Base-by-base conservation (phyloP, 2,113 vertebrate genomes). In the Myrmophylax atrothorax region DNA sequence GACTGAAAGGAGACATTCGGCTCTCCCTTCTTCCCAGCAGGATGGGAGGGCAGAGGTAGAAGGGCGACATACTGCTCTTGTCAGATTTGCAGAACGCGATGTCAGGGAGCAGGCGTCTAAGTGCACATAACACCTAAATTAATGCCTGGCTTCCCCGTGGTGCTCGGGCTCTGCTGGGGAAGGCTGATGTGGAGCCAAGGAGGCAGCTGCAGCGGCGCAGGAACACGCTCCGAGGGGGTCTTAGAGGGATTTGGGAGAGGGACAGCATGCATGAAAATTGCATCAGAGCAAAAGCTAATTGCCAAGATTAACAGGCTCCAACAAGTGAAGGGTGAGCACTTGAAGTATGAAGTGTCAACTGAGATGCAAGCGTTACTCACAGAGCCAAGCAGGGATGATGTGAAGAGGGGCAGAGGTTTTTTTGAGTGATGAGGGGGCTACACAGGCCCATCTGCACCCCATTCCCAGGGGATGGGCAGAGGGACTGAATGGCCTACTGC, bases 291-390 rank as follows among this genome's bases (percentile, higher is more conserved):
- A 77, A 72, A 93, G 79, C 88, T 88, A 96, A 97, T 94, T 95
- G 96, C 94, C 88, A 92, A 93, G 90, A 92, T 94, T 90, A 96
- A 93, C 76, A 92, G 93, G 94, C 96, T 96, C 82, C 90, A 60
- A 90, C 79, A 94, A 94, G 92, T 24, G 69, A 93, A 92, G 88
- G 79, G 93, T n/a, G 82, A 96, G 64, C 90, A 46, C 92, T 84
- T 95, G 76, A 93, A 72, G 94, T n/a, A 96, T 72, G 90, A 93
- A 70, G 95, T 94, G 95, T 88, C 5, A 40, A 78, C 79, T 63
- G 95, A 93, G 93, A 81, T 40, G 64, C 0, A 2, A 84, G 79
- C 3, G 4, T 72, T 73, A 62, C 72, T 78, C 70, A n/a, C 1
- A 1, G 63, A 88, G 87, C 84, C 68, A 55, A 90, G 83, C 4